Percentiles rank a stretch among this genome's conserved stretches.
These are phyloP conservation scores for Apogon hyalosoma DNA, from an alignment of 2,797 vertebrate genomes.

Conservation along the genomic window DNA sequence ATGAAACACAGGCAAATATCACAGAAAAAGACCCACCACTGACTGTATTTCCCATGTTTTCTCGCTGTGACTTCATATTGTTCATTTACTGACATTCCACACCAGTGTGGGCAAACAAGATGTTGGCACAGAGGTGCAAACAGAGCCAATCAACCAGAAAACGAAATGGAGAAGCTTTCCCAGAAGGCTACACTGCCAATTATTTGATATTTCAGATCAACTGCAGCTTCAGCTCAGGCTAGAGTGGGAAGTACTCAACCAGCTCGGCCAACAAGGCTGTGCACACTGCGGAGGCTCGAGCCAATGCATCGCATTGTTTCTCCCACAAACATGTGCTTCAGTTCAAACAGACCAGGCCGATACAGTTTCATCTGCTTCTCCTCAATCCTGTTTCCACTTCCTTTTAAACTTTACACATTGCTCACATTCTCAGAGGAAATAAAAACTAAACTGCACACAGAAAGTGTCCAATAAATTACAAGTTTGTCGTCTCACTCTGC, in stretches of 20 bases:
- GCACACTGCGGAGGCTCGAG: constrained; percentile 34
- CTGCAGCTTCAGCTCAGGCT: constrained; percentile 36
- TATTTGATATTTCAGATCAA: constrained; percentile 66
- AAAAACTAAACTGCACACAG: background rate
- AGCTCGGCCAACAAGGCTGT: constrained; percentile 52
- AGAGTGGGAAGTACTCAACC: constrained; percentile 53
- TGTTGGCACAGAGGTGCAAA: constrained; percentile 58
- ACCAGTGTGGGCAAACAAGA: constrained; percentile 52
- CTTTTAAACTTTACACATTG: constrained; percentile 10
- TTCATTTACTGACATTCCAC: constrained; percentile 48
- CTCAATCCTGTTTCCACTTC: constrained; percentile 13
- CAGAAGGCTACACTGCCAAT: constrained; percentile 63
- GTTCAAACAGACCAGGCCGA: constrained; percentile 6
- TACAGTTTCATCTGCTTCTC: constrained; percentile 17
- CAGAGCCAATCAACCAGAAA: constrained; percentile 67
- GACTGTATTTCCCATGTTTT: constrained; percentile 16
- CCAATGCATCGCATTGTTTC: constrained; percentile 19
- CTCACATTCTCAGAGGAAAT: constrained; percentile 18
- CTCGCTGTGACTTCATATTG: constrained; percentile 26
- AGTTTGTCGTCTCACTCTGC: constrained; percentile 32
- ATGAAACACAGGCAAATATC: background rate
- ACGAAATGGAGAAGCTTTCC: constrained; percentile 60
- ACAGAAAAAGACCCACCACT: constrained; percentile 5
- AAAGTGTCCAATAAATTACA: constrained; percentile 25
- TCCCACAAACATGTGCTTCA: constrained; percentile 15